A percentile compares a stretch with the other conserved stretches of the same genome.
phyloP scores from a whole-genome alignment of 2,113 vertebrate species.

The Uria aalge region DNA sequence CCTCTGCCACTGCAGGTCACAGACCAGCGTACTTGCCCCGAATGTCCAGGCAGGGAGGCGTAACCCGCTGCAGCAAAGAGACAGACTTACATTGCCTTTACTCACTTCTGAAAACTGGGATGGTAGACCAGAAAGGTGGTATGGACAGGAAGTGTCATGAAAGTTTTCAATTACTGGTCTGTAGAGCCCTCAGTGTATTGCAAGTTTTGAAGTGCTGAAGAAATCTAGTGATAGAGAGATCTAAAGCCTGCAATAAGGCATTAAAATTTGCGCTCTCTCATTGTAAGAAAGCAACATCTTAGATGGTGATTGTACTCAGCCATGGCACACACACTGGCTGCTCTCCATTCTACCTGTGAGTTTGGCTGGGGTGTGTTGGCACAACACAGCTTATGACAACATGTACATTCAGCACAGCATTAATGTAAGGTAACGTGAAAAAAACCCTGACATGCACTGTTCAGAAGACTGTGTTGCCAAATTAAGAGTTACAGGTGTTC shows the following conservation, averaged over 20 bases:
- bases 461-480: background rate
- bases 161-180: background rate
- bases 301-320: background rate
- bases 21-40: fast-evolving
- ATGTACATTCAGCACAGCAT: background rate
- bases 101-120: background rate
- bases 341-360: background rate
- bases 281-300: background rate
- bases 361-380: background rate
- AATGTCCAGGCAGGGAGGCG: background rate
- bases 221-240: background rate
- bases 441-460: background rate
- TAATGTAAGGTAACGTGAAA: background rate
- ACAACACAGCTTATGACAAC: background rate
- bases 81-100: background rate
- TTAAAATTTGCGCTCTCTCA: too few species aligned
- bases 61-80: background rate
- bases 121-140: background rate
- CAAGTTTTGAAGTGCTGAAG: background rate
- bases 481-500: background rate
- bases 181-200: background rate
- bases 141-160: background rate
- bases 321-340: background rate
- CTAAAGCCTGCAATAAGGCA: background rate
- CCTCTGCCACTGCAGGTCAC: background rate